phyloP scores from a whole-genome alignment of 2,113 vertebrate genomes.

The Oceanites oceanicus region DNA sequence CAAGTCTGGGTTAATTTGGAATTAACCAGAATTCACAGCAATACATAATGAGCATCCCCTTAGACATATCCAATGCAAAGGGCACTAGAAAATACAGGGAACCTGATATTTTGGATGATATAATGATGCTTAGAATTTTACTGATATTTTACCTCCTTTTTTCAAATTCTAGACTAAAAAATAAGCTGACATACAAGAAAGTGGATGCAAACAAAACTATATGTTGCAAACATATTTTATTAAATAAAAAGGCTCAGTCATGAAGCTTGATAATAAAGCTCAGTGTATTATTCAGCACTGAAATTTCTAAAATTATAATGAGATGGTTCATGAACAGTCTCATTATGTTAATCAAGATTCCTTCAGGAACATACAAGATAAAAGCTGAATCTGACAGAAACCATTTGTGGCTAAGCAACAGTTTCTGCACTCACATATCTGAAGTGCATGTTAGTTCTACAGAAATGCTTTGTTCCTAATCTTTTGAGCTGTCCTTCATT shows the following conservation, averaged over 20 bases:
- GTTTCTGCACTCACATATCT: constrained; percentile 15
- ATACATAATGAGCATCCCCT: neutral
- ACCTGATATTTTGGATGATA: neutral
- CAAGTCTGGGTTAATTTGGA: neutral
- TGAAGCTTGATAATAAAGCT: constrained; percentile 49
- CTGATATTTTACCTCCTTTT: neutral
- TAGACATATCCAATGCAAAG: neutral
- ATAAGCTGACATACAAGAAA: constrained; percentile 34
- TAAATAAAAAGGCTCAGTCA: constrained; percentile 43
- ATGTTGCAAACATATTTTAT: constrained; percentile 46
- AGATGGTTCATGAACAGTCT: constrained; percentile 55
- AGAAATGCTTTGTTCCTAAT: constrained; percentile 62
- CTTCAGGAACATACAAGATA: constrained; percentile 64
- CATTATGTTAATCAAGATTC: constrained; percentile 72
- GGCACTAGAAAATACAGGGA: neutral
- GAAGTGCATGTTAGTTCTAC: constrained; percentile 12
- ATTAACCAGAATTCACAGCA: neutral
- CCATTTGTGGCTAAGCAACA: constrained; percentile 57
- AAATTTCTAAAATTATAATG: constrained; percentile 67
- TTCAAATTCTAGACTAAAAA: constrained; percentile 38
- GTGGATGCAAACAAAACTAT: constrained; percentile 17
- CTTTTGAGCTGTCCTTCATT: constrained; percentile 65
- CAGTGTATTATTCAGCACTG: constrained; percentile 37
- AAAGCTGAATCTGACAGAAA: constrained; percentile 61
- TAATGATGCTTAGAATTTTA: neutral